Evolutionary conservation across 2,797 vertebrate genomes (phyloP), one percentile per base, ranked within the genome.

Genomic region (Aphelocoma californica): DNA sequence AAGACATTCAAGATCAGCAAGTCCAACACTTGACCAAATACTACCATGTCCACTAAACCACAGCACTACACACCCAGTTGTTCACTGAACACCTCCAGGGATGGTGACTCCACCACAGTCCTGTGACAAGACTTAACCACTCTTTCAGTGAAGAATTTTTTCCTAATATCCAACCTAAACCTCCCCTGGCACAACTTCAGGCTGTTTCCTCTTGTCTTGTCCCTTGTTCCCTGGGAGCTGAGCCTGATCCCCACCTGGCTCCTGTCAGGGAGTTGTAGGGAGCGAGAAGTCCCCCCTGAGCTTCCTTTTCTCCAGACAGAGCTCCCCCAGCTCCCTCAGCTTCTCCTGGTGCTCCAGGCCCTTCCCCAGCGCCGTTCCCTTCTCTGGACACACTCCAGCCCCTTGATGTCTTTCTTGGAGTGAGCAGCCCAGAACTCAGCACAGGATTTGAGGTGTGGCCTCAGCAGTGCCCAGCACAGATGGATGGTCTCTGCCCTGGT

Each of bases 341-440:
- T 19, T 16, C 34, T 64, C 26, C 66, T 61, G 38, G 32, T 42
- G 18, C 14, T 26, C 34, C 42, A 73, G 20, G 8, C 24, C 31
- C 29, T 40, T 56, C 13, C 15, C 51, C 42, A 79, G 42, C 51
- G 56, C n/a, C 4, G 3, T n/a, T 80, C 18, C 42, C 34, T 20
- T 26, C 31, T 7, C 47, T 48, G 50, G 50, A 40, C 29, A 47
- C 3, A 1, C 34, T 56, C 34, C 69, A 74, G 36, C 36, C 51
- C 70, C 26, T 26, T 1, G 17, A 12, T 36, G 61, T 32, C 36
- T 32, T 58, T 21, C 36, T 1, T 36, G 36, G 21, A 42, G 44
- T 42, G 44, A 65, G 61, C 15, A 3, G 7, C 11, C 14, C 26
- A 50, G 38, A 44, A 18, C 9, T 3, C 0, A 0, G 12, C 45